Evolutionary conservation across 2,888 invertebrate genomes (phyloP), one percentile per base, ranked within the genome.

Genomic region (Onchidella celtica): DNA sequence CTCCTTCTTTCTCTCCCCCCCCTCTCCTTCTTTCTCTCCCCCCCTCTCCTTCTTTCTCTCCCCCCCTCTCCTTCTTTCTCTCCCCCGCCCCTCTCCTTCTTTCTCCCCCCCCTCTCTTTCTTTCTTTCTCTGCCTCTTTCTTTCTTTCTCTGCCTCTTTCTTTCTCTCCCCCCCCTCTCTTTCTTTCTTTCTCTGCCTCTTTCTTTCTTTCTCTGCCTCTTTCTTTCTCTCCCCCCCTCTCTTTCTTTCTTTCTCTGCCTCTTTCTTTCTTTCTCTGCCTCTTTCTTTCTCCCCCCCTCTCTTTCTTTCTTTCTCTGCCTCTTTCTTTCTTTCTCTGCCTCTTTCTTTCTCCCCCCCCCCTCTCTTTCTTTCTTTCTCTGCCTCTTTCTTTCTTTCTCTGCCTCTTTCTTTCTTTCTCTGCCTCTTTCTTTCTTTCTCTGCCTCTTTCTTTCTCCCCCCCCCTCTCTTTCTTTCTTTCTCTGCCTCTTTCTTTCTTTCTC

Each of bases 401-500:
- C 70, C 61, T 69, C 57, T 78, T 29, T 78, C 36, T 78, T 36
- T 78, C 59, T 78, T 32, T 69, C 59, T 38, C 63, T 61, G 14
- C 36, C 63, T 36, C 69, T 78, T 61, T 61, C 21, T 70, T 17
- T 70, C 65, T 76, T 32, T 47, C 66, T 66, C 40, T 47, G 14
- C 21, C n/a, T 76, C 65, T 55, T n/a, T 29, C 40, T 36, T 47
- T 40, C 47, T 27, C 65, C 11, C 1, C 40, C 27, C 1, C 6
- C 24, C 40, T 40, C 65, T 32, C 29, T 29, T 27, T 36, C 59
- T 40, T 29, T 0, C 38, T 21, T 47, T 38, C 29, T 17, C 36
- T 38, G 0, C 24, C 24, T n/a, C 36, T 36, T 14, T 47, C 2
- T 63, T 9, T 36, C 2, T 0, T 21, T 24, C 6, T 47, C 40